Evolutionary conservation across 1,140 invertebrate genomes (phyloP).

Genomic region (Bradynema listronoti): DNA sequence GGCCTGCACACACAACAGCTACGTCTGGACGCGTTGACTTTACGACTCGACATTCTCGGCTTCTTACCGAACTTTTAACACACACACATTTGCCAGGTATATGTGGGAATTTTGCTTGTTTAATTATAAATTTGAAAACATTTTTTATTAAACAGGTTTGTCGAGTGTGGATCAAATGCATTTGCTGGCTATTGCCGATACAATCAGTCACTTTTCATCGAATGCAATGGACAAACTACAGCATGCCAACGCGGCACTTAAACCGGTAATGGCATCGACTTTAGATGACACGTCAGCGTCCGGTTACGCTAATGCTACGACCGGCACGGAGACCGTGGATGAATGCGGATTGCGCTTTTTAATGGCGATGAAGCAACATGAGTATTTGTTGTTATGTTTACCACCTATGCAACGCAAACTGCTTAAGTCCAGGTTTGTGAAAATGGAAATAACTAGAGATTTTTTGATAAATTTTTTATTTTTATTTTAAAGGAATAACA

Average conservation of each 20-base stretch:
- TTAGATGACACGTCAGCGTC: slow-evolving; percentile 73
- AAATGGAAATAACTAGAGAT: no score
- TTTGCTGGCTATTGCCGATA: slow-evolving; percentile 88
- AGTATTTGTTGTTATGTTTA: slow-evolving; percentile 82
- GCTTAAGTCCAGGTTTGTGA: slow-evolving; percentile 30
- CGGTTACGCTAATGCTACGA: slow-evolving; percentile 72
- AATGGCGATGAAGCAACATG: slow-evolving; percentile 92
- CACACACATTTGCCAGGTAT: slow-evolving; percentile 83
- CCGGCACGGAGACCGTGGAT: slow-evolving; percentile 72
- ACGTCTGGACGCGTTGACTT: slow-evolving; percentile 35
- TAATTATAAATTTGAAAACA: not conserved
- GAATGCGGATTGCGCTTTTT: slow-evolving; percentile 93
- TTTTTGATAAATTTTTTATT: no score
- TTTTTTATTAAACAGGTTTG: slow-evolving; percentile 59
- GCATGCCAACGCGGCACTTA: slow-evolving; percentile 53
- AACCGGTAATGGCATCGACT: slow-evolving; percentile 42
- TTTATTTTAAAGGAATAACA: no score
- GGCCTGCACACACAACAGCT: not conserved
- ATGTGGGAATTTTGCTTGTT: not conserved
- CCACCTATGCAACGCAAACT: slow-evolving; percentile 72
- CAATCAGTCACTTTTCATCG: slow-evolving; percentile 67
- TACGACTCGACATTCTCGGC: slow-evolving; percentile 59
- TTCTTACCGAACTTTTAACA: slow-evolving; percentile 77
- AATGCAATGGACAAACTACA: slow-evolving; percentile 54
- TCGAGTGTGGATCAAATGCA: slow-evolving; percentile 99